Base-by-base conservation (phyloP, 2,113 vertebrate species). In the Probosciger aterrimus region DNA sequence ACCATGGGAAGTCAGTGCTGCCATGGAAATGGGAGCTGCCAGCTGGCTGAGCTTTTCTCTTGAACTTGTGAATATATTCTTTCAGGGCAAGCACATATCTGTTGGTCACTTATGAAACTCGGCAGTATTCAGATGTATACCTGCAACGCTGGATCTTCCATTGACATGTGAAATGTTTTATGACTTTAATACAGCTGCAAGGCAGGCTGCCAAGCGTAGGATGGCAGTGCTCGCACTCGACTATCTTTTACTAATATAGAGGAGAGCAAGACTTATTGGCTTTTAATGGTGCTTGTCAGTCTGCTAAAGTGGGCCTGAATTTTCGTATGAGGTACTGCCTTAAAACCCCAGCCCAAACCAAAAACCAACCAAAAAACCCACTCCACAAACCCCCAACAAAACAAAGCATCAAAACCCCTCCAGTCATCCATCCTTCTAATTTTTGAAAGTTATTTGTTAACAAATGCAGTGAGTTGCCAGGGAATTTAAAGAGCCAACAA, bases 171-270 rank as follows among this genome's bases (percentile, higher is more conserved):
- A 75, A 75, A 87, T 44, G 37, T 55, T 84, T 60, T 82, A 27
- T 62, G 44, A 18, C 43, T 92, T 88, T 73, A 64, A 84, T 74
- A 52, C 52, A 86, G 60, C 80, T 91, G 77, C 50, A 52, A 64
- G 83, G 91, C 89, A 92, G 62, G 24, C 35, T 94, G 74, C 92
- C 77, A 90, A 37, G 50, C 70, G 63, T 88, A 60, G 53, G 83
- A 89, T 22, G 39, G 43, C 65, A 84, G 4, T 37, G 62, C 82
- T 86, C 43, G 4, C 35, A 39, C 75, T 81, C 39, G 50, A 60
- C 4, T 92, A 33, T 85, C 33, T 79, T 35, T 64, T 82, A 27
- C 43, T 90, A 14, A 60, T 68, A 46, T 43, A 82, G 62, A 76
- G 10, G 75, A 76, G 43, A 73, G 65, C 28, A 71, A 82, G 49